A percentile compares a stretch with the other conserved stretches of the same genome.
Evolutionary conservation across 2,888 invertebrate genomes (phyloP).

Genomic region (Lycophotia porphyrea): DNA sequence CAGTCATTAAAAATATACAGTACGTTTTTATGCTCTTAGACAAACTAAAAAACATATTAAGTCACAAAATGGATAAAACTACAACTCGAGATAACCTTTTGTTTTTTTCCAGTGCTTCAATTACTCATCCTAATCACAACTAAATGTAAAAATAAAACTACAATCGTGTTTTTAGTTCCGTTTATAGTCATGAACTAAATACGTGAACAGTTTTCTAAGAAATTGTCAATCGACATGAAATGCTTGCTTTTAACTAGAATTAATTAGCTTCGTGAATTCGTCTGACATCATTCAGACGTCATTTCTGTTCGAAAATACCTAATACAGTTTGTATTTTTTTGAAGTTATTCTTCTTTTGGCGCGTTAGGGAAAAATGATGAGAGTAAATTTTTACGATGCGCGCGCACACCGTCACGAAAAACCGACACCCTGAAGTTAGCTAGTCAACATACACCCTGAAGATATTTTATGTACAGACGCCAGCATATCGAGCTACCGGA

Average conservation of each 20-base stretch:
- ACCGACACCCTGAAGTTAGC: no score
- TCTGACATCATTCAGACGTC: conserved; percentile 42
- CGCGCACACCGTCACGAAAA: no score
- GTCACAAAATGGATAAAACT: not conserved
- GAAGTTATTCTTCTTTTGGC: no score
- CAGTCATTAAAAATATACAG: no score
- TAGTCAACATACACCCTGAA: no score
- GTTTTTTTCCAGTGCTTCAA: not conserved
- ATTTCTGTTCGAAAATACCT: conserved; percentile 26
- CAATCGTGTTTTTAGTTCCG: conserved; percentile 3
- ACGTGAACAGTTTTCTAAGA: conserved; percentile 41
- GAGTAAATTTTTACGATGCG: no score
- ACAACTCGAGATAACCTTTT: not conserved
- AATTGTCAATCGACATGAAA: conserved; percentile 43
- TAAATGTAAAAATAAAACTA: not conserved
- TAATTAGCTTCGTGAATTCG: conserved; percentile 49
- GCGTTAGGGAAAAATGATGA: no score
- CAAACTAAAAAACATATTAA: not conserved
- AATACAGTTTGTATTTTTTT: conserved; percentile 14
- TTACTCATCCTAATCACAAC: conserved; percentile 1
- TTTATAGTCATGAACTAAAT: conserved; percentile 47
- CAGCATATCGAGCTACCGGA: no score
- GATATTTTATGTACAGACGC: no score
- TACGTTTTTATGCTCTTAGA: not conserved
- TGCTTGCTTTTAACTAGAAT: conserved; percentile 40